Conservation (phyloP, 1,140 invertebrate species). For the Lithobius niger region DNA sequence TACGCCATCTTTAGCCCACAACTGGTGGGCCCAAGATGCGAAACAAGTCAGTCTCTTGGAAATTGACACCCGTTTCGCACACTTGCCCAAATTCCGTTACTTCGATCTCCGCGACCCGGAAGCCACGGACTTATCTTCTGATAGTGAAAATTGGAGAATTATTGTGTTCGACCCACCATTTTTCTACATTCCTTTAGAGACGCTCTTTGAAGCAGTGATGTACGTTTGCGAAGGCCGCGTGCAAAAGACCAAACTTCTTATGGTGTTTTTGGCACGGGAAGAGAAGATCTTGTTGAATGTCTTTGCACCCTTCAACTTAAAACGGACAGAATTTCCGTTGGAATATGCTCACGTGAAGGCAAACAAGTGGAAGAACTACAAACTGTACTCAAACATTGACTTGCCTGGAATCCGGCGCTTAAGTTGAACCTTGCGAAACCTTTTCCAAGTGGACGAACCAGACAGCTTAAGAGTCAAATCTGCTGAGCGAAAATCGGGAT, state of each 20-base stretch:
- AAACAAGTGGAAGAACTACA: slow-evolving; percentile 19
- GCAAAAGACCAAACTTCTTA: slow-evolving; percentile 15
- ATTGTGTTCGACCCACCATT: slow-evolving; percentile 19
- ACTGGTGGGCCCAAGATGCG: slow-evolving; percentile 16
- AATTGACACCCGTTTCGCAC: slow-evolving; percentile 16
- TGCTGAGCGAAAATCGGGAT: no score
- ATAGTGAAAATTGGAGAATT: slow-evolving; percentile 13
- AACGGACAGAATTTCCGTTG: slow-evolving; percentile 15
- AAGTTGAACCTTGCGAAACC: no score
- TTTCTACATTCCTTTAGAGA: slow-evolving; percentile 17
- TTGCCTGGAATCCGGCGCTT: slow-evolving; percentile 18
- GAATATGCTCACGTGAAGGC: slow-evolving; percentile 19
- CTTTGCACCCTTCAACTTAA: slow-evolving; percentile 16
- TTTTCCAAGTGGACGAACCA: no score
- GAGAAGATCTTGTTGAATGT: slow-evolving; percentile 15
- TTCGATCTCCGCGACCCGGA: slow-evolving; percentile 16
- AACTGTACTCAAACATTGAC: slow-evolving; percentile 17
- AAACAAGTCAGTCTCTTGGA: slow-evolving; percentile 15
- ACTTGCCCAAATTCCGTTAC: slow-evolving; percentile 17
- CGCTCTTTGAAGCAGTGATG: slow-evolving; percentile 14
- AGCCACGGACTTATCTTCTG: not conserved
- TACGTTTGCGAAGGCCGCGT: slow-evolving; percentile 13
- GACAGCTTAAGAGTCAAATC: no score
- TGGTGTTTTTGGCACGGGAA: slow-evolving; percentile 16
- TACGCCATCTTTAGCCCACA: no score